phyloP scores from a whole-genome alignment of 1,140 invertebrate species.

The Rhynchophorus ferrugineus region DNA sequence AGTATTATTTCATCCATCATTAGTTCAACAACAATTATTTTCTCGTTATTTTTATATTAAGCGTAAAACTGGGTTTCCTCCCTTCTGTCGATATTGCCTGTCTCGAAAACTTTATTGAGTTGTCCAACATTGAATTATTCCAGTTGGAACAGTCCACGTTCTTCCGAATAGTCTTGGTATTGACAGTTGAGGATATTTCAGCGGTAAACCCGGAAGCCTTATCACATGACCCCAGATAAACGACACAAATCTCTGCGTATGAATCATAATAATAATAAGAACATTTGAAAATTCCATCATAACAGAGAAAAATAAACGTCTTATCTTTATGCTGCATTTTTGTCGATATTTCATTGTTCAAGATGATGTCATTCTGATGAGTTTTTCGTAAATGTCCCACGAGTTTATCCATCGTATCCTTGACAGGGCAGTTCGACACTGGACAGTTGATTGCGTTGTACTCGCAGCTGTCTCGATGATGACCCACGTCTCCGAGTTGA shows the following conservation, averaged over 20 bases:
- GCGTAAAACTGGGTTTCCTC: conserved; percentile 6
- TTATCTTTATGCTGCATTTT: conserved; percentile 17
- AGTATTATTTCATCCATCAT: too few relatives aligned
- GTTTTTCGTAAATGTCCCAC: conserved; percentile 14
- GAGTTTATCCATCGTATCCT: conserved; percentile 6
- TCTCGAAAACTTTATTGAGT: conserved; percentile 11
- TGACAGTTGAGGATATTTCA: conserved; percentile 10
- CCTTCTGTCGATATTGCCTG: conserved; percentile 7
- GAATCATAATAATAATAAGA: conserved; percentile 20
- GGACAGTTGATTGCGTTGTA: conserved; percentile 26
- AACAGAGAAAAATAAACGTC: conserved; percentile 16
- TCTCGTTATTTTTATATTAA: conserved; percentile 18
- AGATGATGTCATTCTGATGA: conserved; percentile 10
- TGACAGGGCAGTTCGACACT: conserved; percentile 7
- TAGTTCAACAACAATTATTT: too few relatives aligned
- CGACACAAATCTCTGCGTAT: conserved; percentile 20
- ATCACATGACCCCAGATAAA: conserved; percentile 22
- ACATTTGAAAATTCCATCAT: conserved; percentile 21
- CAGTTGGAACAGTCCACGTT: conserved; percentile 18
- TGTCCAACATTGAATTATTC: conserved; percentile 23
- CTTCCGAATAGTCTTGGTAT: conserved; percentile 6
- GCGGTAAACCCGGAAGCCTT: conserved; percentile 18
- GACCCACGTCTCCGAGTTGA: conserved; percentile 6
- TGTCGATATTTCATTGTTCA: conserved; percentile 13
- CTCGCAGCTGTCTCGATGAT: conserved; percentile 26